phyloP scores from a whole-genome alignment of 2,888 invertebrate species.

The Nymphalis urticae region DNA sequence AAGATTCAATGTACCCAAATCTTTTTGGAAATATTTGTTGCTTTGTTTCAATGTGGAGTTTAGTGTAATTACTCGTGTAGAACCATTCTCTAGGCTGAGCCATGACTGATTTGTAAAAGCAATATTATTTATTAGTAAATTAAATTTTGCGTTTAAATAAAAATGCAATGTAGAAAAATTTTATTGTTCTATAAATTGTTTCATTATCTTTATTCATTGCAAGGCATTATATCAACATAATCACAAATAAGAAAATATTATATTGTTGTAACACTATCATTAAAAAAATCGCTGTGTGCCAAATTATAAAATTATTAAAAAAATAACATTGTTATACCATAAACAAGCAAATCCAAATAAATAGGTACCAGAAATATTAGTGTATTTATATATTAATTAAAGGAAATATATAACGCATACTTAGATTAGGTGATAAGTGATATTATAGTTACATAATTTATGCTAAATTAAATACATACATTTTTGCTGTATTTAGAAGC shows the following conservation, averaged over 20 bases:
- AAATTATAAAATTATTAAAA: slow-evolving; percentile 54
- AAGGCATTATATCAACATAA: slow-evolving; percentile 35
- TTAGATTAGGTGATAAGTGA: slow-evolving; percentile 73
- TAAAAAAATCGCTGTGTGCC: slow-evolving; percentile 59
- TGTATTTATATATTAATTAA: slow-evolving; percentile 61
- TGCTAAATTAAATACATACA: slow-evolving; percentile 74
- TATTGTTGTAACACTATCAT: slow-evolving; percentile 20
- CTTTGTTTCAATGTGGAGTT: slow-evolving; percentile 30
- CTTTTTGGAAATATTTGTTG: slow-evolving; percentile 11
- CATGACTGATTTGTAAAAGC: slow-evolving; percentile 77
- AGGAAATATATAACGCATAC: slow-evolving; percentile 64
- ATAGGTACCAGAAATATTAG: slow-evolving; percentile 60
- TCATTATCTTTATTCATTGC: slow-evolving; percentile 28
- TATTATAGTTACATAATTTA: slow-evolving; percentile 66
- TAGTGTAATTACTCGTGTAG: slow-evolving; percentile 31
- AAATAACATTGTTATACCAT: slow-evolving; percentile 45
- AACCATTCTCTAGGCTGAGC: slow-evolving; percentile 67
- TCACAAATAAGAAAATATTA: slow-evolving; percentile 25
- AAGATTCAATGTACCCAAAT: slow-evolving; percentile 4
- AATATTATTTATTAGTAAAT: slow-evolving; percentile 77
- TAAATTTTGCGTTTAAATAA: slow-evolving; percentile 52
- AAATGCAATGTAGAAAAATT: slow-evolving; percentile 31
- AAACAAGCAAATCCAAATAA: slow-evolving; percentile 60
- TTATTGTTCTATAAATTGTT: slow-evolving; percentile 25
- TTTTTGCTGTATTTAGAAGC: slow-evolving; percentile 80